Base-by-base conservation (phyloP, 2,888 invertebrate species). In the Orchesella flavescens region DNA sequence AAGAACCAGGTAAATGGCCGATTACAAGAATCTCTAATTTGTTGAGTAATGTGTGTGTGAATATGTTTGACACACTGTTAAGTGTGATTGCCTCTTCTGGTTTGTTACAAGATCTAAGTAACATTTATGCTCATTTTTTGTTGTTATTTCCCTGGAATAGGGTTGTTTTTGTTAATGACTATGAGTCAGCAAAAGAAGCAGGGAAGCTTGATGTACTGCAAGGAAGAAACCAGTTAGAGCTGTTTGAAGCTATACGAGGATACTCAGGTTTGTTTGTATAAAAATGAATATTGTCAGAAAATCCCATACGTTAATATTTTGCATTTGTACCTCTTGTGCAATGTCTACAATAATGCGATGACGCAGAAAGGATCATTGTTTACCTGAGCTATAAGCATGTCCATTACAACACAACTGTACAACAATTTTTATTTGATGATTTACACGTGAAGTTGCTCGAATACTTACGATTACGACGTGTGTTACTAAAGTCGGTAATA, bases 131-230 rank as follows among this genome's bases (percentile, higher is more conserved):
- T n/a, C n/a, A n/a, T n/a, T n/a, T n/a, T n/a, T n/a, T n/a, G n/a
- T n/a, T n/a, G n/a, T n/a, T 53, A n/a, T 53, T 53, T 53, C 4
- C 53, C n/a, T 34, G 34, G 3, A 34, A 34, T 59, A 83, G 87
- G 43, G 87, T 88, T 12, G 85, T 88, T 0, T 88, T 88, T 23
- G 61, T 88, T 0, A 85, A 85, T 57, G 87, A 87, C 66, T 87
- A 83, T 61, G 84, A 86, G 2, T 75, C 68, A 0, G 86, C 86
- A 55, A 88, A 86, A 71, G 87, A 87, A 57, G 78, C 82, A 1
- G 84, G 84, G 17, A 86, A 76, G 49, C 69, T 87, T 57, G 87
- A 88, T 43, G 85, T 83, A 10, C 66, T 88, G 17, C 85, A 85
- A 24, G 87, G 87, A 12, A 82, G 87, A 44, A 80, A 84, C 73